These are phyloP conservation scores for Hemitrygon akajei DNA, from an alignment of 2,797 vertebrate genomes.

Conservation along the genomic window DNA sequence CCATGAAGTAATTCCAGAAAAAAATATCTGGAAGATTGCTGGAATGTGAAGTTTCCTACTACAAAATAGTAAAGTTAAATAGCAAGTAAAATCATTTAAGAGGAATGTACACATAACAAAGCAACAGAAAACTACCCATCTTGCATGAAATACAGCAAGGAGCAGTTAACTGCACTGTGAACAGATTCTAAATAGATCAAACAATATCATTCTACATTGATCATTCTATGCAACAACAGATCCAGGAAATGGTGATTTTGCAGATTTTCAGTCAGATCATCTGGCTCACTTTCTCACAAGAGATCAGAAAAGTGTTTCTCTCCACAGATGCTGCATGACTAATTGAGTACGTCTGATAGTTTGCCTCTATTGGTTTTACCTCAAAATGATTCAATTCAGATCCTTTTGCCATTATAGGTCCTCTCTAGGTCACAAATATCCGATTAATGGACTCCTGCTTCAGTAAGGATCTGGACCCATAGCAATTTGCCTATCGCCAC, in stretches of 20 bases:
- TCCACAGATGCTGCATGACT: too few relatives aligned
- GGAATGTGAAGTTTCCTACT: not conserved
- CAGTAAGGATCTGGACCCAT: too few relatives aligned
- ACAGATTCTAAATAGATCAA: not conserved
- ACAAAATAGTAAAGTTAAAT: not conserved
- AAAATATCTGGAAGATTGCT: not conserved
- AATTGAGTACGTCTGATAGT: too few relatives aligned
- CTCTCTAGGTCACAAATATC: too few relatives aligned
- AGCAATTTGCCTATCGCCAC: too few relatives aligned
- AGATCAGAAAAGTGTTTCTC: not conserved
- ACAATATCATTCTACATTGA: not conserved
- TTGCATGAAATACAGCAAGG: not conserved
- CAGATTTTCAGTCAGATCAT: not conserved
- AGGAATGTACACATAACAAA: too few relatives aligned
- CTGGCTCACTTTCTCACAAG: not conserved
- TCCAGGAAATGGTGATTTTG: conserved; percentile 52
- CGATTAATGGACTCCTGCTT: too few relatives aligned
- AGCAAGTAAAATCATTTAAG: not conserved
- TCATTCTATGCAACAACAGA: conserved; percentile 48
- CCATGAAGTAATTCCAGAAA: not conserved
- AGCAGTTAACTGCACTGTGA: not conserved
- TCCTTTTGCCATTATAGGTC: too few relatives aligned
- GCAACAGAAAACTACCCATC: too few relatives aligned
- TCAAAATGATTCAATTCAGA: too few relatives aligned
- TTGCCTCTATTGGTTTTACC: too few relatives aligned